Conservation (phyloP, 2,888 invertebrate genomes). For the Pyrochroa serraticornis region DNA sequence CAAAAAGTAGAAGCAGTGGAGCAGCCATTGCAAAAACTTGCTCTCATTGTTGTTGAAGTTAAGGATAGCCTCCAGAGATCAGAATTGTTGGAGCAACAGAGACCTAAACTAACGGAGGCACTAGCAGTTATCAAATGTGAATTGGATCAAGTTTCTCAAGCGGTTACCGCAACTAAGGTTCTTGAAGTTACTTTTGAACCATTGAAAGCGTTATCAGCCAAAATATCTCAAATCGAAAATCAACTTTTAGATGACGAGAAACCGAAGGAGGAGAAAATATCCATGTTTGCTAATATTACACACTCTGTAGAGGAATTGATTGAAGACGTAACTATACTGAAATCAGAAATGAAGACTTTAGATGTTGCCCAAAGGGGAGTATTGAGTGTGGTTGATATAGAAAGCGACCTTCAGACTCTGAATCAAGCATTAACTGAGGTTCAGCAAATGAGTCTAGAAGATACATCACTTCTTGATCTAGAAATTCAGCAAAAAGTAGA, state of each 20-base stretch:
- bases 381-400: too few species aligned
- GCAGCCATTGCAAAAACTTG: constrained; percentile 24
- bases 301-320: too few species aligned
- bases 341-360: too few species aligned
- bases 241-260: too few species aligned
- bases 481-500: not conserved
- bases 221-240: constrained; percentile 13
- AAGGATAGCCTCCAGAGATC: constrained; percentile 22
- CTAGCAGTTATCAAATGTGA: constrained; percentile 28
- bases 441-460: not conserved
- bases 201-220: constrained; percentile 19
- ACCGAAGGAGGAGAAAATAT: not conserved
- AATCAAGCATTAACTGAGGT: too few species aligned
- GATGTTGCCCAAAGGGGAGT: too few species aligned
- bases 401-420: too few species aligned
- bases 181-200: constrained; percentile 16
- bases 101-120: constrained; percentile 28
- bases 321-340: too few species aligned
- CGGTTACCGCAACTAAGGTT: constrained; percentile 9
- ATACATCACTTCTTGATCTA: not conserved
- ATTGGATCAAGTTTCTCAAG: constrained; percentile 11
- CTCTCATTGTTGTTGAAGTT: constrained; percentile 19
- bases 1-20: constrained; percentile 3
- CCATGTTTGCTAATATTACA: too few species aligned
- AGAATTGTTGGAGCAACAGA: constrained; percentile 27